A percentile compares a stretch with the other conserved stretches of the same genome.
Evolutionary conservation across 1,140 invertebrate genomes (phyloP).

Genomic region (Zaprionus ghesquierei): DNA sequence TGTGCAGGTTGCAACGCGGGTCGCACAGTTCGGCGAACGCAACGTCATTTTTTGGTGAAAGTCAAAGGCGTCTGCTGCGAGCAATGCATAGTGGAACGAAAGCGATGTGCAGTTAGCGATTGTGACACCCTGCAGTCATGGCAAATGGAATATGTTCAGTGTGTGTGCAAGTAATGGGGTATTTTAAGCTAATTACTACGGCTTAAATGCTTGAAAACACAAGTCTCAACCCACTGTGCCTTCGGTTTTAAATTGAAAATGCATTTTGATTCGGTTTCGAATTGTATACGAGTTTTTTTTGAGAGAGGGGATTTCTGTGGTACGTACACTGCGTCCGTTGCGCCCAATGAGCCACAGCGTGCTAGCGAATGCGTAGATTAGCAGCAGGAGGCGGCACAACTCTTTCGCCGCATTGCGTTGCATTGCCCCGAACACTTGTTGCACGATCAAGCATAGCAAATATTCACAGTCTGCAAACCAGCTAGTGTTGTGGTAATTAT

Average conservation of each 20-base stretch:
- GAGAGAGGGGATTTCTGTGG: slow-evolving; percentile 24
- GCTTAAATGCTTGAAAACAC: too few relatives aligned
- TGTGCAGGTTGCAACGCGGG: slow-evolving; percentile 50
- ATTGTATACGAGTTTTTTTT: not conserved
- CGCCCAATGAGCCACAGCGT: slow-evolving; percentile 52
- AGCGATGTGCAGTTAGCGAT: not conserved
- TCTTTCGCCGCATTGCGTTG: slow-evolving; percentile 41
- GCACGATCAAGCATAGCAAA: slow-evolving; percentile 48
- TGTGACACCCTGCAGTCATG: not conserved
- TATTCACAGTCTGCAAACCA: slow-evolving; percentile 48
- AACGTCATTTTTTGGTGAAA: slow-evolving; percentile 77
- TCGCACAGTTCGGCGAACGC: slow-evolving; percentile 36
- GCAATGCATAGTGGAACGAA: not conserved
- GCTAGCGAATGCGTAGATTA: slow-evolving; percentile 61
- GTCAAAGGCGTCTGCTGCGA: slow-evolving; percentile 40
- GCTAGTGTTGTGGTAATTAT: slow-evolving; percentile 3
- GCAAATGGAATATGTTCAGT: not conserved
- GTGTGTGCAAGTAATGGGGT: too few relatives aligned
- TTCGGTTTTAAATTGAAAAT: slow-evolving; percentile 34
- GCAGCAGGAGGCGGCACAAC: slow-evolving; percentile 49
- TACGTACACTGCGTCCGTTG: slow-evolving; percentile 54
- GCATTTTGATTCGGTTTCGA: slow-evolving; percentile 41
- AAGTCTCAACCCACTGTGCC: not conserved
- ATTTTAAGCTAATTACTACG: too few relatives aligned
- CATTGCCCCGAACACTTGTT: slow-evolving; percentile 28